A percentile compares a stretch with the other conserved stretches of the same genome.
phyloP scores from a whole-genome alignment of 2,797 vertebrate species.

The Sebastes ruberrimus region DNA sequence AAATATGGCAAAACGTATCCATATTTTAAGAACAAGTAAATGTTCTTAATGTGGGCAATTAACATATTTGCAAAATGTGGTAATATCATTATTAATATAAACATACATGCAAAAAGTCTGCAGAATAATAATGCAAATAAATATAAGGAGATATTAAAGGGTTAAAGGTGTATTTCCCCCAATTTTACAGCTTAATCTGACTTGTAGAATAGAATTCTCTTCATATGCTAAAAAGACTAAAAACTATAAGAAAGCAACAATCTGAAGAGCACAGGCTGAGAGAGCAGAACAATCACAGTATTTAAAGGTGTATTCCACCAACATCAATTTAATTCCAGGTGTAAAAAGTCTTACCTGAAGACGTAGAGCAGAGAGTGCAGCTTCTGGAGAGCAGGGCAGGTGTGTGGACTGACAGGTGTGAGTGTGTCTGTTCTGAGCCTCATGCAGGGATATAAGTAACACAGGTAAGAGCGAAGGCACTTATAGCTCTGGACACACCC shows the following conservation, averaged over 20 bases:
- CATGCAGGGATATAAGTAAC: constrained; percentile 70
- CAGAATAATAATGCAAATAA: not conserved
- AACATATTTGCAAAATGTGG: not conserved
- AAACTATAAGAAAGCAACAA: not conserved
- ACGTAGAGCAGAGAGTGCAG: constrained; percentile 17
- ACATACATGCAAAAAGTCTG: not conserved
- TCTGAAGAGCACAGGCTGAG: not conserved
- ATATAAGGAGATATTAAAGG: not conserved
- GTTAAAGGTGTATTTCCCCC: not conserved
- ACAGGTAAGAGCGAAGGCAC: constrained; percentile 70
- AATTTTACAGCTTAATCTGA: not conserved
- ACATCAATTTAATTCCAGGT: not conserved
- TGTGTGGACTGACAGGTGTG: constrained; percentile 69
- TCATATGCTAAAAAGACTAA: not conserved
- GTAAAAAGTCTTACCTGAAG: constrained; percentile 76
- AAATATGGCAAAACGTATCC: not conserved
- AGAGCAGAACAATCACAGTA: not conserved
- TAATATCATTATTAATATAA: not conserved
- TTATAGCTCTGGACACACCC: constrained; percentile 75
- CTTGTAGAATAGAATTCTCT: not conserved
- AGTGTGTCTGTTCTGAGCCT: constrained; percentile 46
- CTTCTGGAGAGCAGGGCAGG: constrained; percentile 46
- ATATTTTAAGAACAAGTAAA: not conserved
- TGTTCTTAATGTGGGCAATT: not conserved
- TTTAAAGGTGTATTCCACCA: constrained; percentile 22